Base-by-base conservation (phyloP, 2,113 vertebrate genomes). In the Toxostoma redivivum region DNA sequence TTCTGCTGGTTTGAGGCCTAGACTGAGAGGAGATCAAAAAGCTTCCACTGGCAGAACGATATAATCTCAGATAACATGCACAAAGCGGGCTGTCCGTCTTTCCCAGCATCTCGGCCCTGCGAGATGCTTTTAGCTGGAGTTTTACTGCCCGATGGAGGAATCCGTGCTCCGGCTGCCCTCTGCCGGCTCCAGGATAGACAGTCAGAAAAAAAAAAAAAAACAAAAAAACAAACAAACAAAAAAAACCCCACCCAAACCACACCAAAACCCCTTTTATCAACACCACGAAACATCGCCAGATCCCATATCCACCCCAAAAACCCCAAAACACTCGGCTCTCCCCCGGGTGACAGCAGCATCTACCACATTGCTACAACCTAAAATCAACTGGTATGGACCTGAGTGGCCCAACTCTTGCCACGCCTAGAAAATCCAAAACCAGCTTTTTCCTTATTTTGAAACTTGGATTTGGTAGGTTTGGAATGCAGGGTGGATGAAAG, bases 121-220 rank as follows among this genome's bases (percentile, higher is more conserved):
- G 0, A 2, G 42, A 12, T 15, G 1, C 5, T 9, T 31, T 69
- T 5, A 76, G n/a, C n/a, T 11, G 15, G 28, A 45, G 38, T 37
- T 86, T 20, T 47, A 12, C 42, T 58, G 65, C 27, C 33, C 17
- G 69, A 7, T 7, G 40, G 45, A 72, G n/a, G 65, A 92, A 84
- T 61, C 74, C 33, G 81, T 77, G 86, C 88, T 94, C 84, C 2
- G 28, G 42, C 88, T 96, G 96, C 95, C 96, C 96, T 93, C 96
- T 97, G 91, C 95, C 3, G 96, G 88, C 88, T 56, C 37, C 15
- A 8, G 25, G 56, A 77, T 21, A 77, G 30, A 25, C 27, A 69
- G 31, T 2, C 45, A 24, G 12, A 25, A 54, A 65, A 44, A 45
- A 38, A 7, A 14, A 2, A 15, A 15, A 15, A n/a, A n/a, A n/a